Evolutionary conservation across 2,797 vertebrate species (phyloP).

Genomic region (Sebastes itinus): DNA sequence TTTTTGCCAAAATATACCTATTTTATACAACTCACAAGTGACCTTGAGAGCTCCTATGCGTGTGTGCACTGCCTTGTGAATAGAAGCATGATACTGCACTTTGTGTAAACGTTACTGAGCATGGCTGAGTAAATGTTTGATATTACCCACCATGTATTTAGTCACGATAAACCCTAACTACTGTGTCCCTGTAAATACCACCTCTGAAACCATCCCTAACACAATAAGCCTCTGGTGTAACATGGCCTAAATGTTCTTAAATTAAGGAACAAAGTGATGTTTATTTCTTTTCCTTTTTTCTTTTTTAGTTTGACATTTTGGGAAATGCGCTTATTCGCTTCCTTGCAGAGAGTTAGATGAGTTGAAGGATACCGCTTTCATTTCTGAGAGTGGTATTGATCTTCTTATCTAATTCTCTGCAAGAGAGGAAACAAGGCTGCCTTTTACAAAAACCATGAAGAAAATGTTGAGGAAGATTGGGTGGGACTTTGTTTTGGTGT

Average conservation of each 20-base stretch:
- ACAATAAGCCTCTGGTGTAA: neutral
- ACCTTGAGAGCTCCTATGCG: neutral
- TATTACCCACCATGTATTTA: neutral
- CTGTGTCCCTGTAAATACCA: neutral
- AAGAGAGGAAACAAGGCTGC: neutral
- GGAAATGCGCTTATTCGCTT: neutral
- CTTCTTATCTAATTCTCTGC: neutral
- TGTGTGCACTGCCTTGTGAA: neutral
- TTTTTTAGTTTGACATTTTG: neutral
- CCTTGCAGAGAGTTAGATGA: neutral
- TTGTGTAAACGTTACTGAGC: neutral
- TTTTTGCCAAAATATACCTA: neutral
- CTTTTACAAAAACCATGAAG: neutral
- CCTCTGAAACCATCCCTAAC: neutral
- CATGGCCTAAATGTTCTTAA: neutral
- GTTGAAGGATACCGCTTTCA: neutral
- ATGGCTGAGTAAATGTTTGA: neutral
- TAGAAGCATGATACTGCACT: neutral
- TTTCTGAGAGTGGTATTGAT: neutral
- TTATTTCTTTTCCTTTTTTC: neutral
- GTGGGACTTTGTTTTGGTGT: neutral
- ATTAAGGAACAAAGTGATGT: neutral
- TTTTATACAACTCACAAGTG: neutral
- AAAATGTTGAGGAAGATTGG: neutral
- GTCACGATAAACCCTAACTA: neutral